Base-by-base conservation (phyloP, 92 coral and sea anemone species). In the Heteractis magnifica region DNA sequence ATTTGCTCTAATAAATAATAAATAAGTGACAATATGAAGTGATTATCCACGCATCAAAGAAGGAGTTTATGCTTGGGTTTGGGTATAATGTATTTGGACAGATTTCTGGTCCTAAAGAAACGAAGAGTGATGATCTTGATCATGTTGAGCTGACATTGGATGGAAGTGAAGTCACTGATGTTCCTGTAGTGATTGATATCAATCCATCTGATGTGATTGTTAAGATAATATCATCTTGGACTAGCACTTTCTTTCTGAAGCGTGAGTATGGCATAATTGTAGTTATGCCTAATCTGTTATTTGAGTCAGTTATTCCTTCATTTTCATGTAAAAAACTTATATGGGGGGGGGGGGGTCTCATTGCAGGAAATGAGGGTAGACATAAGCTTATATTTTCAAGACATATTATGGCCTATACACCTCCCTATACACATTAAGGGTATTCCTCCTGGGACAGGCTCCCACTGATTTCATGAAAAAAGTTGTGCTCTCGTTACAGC, bases 21-120 rank as follows among this genome's bases (percentile, higher is more conserved):
- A 34, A 34, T 34, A 34, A 34, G 44, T 34, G 44, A 79, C 58
- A 6, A 21, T 14, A 50, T 60, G 62, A 51, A 55, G 75, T 48
- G 26, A 6, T 4, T 18, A 1, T 16, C 16, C 75, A 10, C 16
- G 6, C 12, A 41, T 71, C 34, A 6, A 48, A 79, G 8, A 58
- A 83, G 49, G 82, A 82, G 52, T 83, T 56, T 56, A 77, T 76
- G 52, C 85, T 23, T 82, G 94, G 87, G 16, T 88, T 86, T 75
- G 92, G 94, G 51, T 88, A 80, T 65, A 91, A 91, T 80, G 94
- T 82, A 26, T 91, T 91, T 55, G 19, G 77, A 7, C 94, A 88
- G 50, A 20, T 88, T 3, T 20, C 10, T 49, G 23, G 79, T 56
- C 8, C 8, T 2, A 49, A 62, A 21, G 75, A 56, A 48, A 58